phyloP scores from a whole-genome alignment of 2,888 invertebrate species.

The Glaucopsyche alexis region DNA sequence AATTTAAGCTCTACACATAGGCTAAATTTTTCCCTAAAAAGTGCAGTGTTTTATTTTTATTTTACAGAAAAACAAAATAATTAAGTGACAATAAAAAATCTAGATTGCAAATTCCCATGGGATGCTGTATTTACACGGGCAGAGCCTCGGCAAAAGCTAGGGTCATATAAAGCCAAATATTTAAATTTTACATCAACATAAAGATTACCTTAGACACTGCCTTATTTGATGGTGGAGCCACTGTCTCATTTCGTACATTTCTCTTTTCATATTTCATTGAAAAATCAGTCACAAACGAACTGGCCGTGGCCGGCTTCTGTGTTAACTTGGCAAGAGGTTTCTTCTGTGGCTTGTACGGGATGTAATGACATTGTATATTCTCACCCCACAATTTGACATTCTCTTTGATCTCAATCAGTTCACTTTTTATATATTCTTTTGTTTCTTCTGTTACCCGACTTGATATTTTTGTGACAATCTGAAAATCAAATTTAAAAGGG shows the following conservation, averaged over 20 bases:
- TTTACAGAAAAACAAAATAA: no score
- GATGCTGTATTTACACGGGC: no score
- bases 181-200: not conserved
- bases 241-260: slow-evolving; percentile 41
- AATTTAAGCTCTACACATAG: no score
- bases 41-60: no score
- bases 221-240: slow-evolving; percentile 38
- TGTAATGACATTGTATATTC: slow-evolving; percentile 63
- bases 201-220: slow-evolving; percentile 55
- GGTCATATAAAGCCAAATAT: no score
- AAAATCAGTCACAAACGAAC: slow-evolving; percentile 69
- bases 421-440: slow-evolving; percentile 64
- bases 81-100: no score
- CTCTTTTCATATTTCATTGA: slow-evolving; percentile 69
- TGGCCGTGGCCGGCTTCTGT: slow-evolving; percentile 58
- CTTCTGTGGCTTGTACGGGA: slow-evolving; percentile 62
- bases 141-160: no score
- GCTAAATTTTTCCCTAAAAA: no score
- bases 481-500: no score
- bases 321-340: slow-evolving; percentile 64
- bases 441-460: slow-evolving; percentile 69
- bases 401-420: slow-evolving; percentile 54
- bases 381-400: slow-evolving; percentile 70
- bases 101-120: no score
- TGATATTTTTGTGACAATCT: slow-evolving; percentile 74